Conservation (phyloP, 2,888 invertebrate genomes). For the Mythimna albipuncta region DNA sequence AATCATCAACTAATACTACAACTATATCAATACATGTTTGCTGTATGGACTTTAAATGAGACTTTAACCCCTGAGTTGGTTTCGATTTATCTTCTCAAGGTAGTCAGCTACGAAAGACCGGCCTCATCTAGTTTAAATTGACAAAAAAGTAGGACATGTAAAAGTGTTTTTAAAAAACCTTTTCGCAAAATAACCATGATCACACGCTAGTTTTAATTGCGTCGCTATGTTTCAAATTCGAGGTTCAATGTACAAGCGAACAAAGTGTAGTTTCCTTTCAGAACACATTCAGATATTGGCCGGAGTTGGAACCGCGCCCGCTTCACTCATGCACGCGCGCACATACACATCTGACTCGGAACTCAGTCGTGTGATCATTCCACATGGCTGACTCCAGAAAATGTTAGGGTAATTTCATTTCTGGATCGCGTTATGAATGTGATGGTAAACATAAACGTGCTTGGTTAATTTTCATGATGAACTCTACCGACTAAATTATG, state of each 20-base stretch:
- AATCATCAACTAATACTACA: too few species aligned
- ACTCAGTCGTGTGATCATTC: conserved; percentile 32
- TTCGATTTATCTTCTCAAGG: too few species aligned
- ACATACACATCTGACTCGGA: conserved; percentile 27
- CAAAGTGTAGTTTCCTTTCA: conserved; percentile 25
- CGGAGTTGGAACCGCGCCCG: conserved; percentile 19
- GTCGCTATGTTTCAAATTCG: neutral
- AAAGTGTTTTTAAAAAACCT: too few species aligned
- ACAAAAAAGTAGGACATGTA: too few species aligned
- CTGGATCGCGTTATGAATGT: conserved; percentile 24
- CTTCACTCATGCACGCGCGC: conserved; percentile 34
- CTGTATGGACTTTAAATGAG: too few species aligned
- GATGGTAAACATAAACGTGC: conserved; percentile 6
- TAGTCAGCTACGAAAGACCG: too few species aligned
- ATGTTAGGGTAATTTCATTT: conserved; percentile 39
- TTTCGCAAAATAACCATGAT: too few species aligned
- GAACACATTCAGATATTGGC: conserved; percentile 23
- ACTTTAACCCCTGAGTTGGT: too few species aligned
- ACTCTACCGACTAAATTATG: neutral
- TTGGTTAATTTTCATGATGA: neutral
- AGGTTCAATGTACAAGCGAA: neutral
- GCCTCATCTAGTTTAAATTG: too few species aligned
- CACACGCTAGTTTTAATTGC: neutral
- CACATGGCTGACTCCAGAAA: conserved; percentile 32
- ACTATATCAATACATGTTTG: too few species aligned